Evolutionary conservation across 2,888 invertebrate species (phyloP).

Genomic region (Muschampia plurimacula): DNA sequence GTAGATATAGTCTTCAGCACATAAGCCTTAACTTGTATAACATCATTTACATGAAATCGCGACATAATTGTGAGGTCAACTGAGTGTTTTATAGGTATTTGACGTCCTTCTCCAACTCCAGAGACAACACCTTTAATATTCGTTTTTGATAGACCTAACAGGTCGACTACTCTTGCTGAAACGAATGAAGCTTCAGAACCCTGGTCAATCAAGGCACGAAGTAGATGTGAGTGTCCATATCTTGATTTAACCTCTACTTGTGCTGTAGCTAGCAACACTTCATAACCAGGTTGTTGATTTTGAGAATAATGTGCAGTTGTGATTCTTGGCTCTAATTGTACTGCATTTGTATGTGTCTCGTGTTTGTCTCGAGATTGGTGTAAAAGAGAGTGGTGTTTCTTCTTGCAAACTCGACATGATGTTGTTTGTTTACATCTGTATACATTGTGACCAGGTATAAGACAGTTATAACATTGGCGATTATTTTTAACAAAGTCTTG

Average conservation of each 20-base stretch:
- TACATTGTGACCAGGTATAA: slow-evolving; percentile 38
- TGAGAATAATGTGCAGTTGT: slow-evolving; percentile 38
- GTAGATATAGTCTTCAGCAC: slow-evolving; percentile 45
- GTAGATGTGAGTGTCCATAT: slow-evolving; percentile 40
- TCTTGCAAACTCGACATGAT: slow-evolving; percentile 41
- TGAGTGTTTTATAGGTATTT: slow-evolving; percentile 39
- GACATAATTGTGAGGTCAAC: slow-evolving; percentile 37
- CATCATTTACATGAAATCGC: slow-evolving; percentile 6
- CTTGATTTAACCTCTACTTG: slow-evolving; percentile 40
- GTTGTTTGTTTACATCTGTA: slow-evolving; percentile 39
- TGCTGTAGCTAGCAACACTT: slow-evolving; percentile 40
- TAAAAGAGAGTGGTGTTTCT: slow-evolving; percentile 43
- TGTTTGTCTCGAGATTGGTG: slow-evolving; percentile 34
- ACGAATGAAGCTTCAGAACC: slow-evolving; percentile 50
- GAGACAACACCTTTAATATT: slow-evolving; percentile 44
- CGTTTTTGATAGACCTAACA: slow-evolving; percentile 43
- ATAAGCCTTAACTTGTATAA: slow-evolving; percentile 36
- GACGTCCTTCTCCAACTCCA: slow-evolving; percentile 45
- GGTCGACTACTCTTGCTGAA: slow-evolving; percentile 42
- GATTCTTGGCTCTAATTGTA: slow-evolving; percentile 1
- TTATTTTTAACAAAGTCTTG: slow-evolving; percentile 32
- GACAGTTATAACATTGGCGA: slow-evolving; percentile 40
- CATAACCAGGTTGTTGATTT: slow-evolving; percentile 43
- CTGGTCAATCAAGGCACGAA: slow-evolving; percentile 49
- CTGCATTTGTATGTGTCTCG: slow-evolving; percentile 12